Conservation (phyloP, 2,113 vertebrate species). For the Grammomys surdaster region DNA sequence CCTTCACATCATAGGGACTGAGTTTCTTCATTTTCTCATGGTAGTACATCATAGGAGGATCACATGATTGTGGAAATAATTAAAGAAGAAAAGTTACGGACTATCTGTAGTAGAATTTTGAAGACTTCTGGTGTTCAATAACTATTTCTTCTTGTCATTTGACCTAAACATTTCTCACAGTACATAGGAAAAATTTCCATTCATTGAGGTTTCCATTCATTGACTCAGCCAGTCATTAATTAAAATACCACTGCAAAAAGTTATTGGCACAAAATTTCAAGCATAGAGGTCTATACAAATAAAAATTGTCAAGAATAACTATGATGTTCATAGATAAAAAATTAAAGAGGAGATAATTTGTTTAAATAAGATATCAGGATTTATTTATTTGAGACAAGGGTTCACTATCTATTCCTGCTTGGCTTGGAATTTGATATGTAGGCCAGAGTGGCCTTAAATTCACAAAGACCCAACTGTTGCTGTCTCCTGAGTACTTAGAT, state of each 20-base stretch:
- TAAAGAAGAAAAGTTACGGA: background rate
- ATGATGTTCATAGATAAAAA: background rate
- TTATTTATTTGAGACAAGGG: background rate
- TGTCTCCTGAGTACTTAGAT: background rate
- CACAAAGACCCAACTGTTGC: background rate
- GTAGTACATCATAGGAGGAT: background rate
- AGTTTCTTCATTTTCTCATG: background rate
- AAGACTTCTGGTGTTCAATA: background rate
- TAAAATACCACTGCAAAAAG: background rate
- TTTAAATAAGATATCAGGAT: background rate
- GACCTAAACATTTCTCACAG: background rate
- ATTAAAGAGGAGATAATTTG: background rate
- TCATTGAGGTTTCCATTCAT: background rate
- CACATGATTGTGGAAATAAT: background rate
- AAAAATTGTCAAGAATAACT: background rate
- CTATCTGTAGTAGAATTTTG: background rate
- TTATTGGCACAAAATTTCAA: background rate
- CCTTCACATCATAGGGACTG: background rate
- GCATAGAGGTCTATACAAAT: background rate
- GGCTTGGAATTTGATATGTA: background rate
- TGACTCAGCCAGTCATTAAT: background rate
- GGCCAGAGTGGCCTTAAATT: background rate
- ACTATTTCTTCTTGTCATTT: background rate
- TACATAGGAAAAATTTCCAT: background rate
- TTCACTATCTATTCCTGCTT: background rate